Evolutionary conservation across 2,113 vertebrate species (phyloP).

Genomic region (Calonectris borealis): DNA sequence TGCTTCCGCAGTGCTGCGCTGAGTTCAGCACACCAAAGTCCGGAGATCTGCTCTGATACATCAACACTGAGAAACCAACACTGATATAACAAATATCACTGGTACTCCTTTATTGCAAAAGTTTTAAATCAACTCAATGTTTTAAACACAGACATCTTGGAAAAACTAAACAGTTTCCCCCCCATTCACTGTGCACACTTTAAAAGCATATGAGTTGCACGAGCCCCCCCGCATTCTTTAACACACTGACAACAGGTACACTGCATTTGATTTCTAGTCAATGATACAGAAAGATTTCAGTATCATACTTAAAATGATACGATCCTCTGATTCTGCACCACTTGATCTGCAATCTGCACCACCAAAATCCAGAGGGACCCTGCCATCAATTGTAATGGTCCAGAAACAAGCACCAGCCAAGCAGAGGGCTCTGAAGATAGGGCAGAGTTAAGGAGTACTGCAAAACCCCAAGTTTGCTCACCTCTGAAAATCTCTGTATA

Average conservation of each 20-base stretch:
- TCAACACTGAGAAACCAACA: neutral
- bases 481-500: neutral
- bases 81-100: neutral
- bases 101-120: neutral
- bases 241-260: neutral
- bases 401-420: neutral
- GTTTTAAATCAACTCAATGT: neutral
- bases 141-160: neutral
- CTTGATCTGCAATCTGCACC: neutral
- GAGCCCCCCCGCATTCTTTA: neutral
- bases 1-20: rapidly evolving
- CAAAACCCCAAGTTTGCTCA: neutral
- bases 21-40: neutral
- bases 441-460: neutral
- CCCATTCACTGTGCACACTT: no score
- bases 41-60: neutral
- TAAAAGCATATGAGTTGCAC: neutral
- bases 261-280: neutral
- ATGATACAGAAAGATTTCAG: neutral
- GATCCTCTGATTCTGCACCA: neutral
- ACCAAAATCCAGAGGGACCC: neutral
- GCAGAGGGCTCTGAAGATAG: neutral
- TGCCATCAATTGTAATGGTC: neutral
- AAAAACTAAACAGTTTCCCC: neutral
- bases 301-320: neutral